Base-by-base conservation (phyloP, 2,797 vertebrate species). In the Chanos chanos region DNA sequence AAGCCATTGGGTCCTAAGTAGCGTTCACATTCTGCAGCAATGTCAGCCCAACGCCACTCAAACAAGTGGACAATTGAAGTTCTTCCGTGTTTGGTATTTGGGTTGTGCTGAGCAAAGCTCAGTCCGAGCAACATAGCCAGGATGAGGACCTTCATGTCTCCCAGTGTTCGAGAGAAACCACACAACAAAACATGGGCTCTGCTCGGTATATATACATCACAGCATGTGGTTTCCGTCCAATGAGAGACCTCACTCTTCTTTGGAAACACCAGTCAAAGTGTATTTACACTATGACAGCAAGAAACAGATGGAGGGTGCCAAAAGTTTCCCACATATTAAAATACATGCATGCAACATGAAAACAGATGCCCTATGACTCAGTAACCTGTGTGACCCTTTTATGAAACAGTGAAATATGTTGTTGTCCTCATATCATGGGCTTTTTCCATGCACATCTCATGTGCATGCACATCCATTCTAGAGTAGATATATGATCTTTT, bases 1-100 rank as follows among this genome's bases (percentile, higher is more conserved):
- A 84, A 96, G 43, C 95, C 94, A 31, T 90, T 88, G 3, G 93
- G 93, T 70, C 74, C 93, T 64, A 98, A 73, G 39, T 88, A 97
- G 54, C 89, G 79, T 41, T 98, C 96, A 53, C 95, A 98, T 70
- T 99, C 94, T 1, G 64, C 80, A 36, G 94, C 94, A 9, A 97
- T 89, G 64, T 99, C 94, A 0, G 15, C 78, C 96, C 96, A 99
- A 51, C 90, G 89, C 96, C 95, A 98, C 50, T 96, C 96, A 51
- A 99, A 99, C 68, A 99, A 85, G 53, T 99, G 95, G 1, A 98
- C 94, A 0, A 99, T 89, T 45, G 93, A 71, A 0, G 88, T 94
- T 45, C 82, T 85, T 18, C 89, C 90, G 0, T 85, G 0, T 5
- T 60, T 48, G 1, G 77, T 81, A 2, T 93, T 76, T 0, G 95